Conservation (phyloP, 2,797 vertebrate species). For the Forpus xanthops region DNA sequence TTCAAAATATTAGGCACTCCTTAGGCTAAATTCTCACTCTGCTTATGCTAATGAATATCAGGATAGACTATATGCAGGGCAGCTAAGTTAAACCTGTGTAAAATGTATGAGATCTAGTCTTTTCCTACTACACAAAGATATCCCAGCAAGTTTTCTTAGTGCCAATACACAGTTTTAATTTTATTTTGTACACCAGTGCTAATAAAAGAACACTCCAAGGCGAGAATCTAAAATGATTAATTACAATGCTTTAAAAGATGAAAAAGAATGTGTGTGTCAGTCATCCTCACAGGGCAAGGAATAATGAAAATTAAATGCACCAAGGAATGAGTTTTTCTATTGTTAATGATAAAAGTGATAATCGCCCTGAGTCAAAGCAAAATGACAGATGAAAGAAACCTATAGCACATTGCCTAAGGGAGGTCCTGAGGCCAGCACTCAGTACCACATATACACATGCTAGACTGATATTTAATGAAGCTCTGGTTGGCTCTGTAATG, state of each 20-base stretch:
- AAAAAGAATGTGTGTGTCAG: constrained; percentile 59
- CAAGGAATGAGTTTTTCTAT: constrained; percentile 65
- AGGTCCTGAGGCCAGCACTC: constrained; percentile 34
- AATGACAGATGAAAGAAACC: constrained; percentile 70
- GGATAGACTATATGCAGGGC: not conserved
- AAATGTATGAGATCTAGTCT: not conserved
- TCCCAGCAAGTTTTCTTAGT: not conserved
- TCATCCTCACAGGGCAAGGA: constrained; percentile 44
- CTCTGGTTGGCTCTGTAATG: constrained; percentile 53
- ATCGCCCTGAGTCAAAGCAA: constrained; percentile 57
- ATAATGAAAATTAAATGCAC: constrained; percentile 64
- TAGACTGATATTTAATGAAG: constrained; percentile 68
- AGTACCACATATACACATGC: constrained; percentile 49
- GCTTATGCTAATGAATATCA: not conserved
- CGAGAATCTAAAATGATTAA: constrained; percentile 62
- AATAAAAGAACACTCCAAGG: constrained; percentile 44
- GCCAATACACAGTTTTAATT: constrained; percentile 26
- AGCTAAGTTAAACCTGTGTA: not conserved
- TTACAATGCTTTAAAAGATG: constrained; percentile 56
- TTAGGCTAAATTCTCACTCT: not conserved
- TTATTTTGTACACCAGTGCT: constrained; percentile 22
- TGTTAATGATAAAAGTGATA: constrained; percentile 69
- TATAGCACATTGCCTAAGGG: constrained; percentile 54
- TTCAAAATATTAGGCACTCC: not conserved
- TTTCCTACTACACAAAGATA: not conserved